A percentile compares a stretch with the other conserved stretches of the same genome.
Conservation (phyloP, 2,797 vertebrate species). For the Eulemur coronatus region DNA sequence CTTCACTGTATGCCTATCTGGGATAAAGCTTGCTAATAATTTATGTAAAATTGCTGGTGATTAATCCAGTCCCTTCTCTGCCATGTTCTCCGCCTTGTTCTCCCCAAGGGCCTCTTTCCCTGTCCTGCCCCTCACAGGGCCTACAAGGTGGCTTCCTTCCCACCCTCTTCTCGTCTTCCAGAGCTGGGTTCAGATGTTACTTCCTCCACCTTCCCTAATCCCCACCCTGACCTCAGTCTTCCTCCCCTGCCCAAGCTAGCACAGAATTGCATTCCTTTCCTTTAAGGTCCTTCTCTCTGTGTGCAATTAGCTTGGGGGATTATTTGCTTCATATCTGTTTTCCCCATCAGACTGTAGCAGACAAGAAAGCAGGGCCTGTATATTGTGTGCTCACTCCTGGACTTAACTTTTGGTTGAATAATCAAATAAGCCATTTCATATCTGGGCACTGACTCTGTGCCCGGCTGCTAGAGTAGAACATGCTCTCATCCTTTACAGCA, state of each 20-base stretch:
- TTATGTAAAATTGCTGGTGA: background rate
- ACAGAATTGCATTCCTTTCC: background rate
- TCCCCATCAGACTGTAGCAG: background rate
- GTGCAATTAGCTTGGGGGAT: background rate
- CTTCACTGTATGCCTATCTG: background rate
- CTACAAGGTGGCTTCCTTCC: background rate
- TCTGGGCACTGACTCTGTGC: background rate
- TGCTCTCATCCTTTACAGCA: background rate
- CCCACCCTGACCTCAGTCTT: background rate
- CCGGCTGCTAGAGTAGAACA: background rate
- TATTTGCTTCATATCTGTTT: background rate
- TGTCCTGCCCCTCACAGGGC: too few relatives aligned
- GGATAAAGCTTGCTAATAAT: constrained; percentile 4
- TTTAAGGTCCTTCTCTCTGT: background rate
- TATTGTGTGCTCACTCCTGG: background rate
- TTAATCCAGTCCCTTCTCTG: background rate
- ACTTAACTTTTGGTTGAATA: background rate
- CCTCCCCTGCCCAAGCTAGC: background rate
- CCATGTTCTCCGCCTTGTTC: background rate
- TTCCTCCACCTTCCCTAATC: background rate
- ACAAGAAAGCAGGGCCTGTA: background rate
- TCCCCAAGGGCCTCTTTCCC: background rate
- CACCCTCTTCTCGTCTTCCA: background rate
- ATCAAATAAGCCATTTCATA: background rate
- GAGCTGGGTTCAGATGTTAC: background rate